Evolutionary conservation across 2,888 invertebrate species (phyloP).

Genomic region (Dicycla oo): DNA sequence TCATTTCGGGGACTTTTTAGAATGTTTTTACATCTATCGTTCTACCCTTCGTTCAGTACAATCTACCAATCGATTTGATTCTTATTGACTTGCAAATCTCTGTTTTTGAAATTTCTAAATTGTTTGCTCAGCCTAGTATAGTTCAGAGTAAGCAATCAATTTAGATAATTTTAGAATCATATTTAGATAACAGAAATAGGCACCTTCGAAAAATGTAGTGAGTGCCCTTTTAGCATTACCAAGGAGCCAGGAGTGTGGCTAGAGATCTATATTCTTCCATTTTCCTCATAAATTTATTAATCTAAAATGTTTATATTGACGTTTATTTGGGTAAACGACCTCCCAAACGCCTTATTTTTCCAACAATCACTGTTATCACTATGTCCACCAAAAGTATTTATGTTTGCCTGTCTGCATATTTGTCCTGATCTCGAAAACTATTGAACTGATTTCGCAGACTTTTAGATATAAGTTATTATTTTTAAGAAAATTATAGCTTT

Average conservation of each 20-base stretch:
- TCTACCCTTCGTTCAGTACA: neutral
- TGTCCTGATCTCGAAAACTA: slow-evolving; percentile 53
- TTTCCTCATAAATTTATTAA: neutral
- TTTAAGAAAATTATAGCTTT: neutral
- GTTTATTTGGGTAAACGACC: slow-evolving; percentile 50
- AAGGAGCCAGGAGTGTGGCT: neutral
- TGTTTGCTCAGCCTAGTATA: neutral
- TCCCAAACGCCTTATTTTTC: slow-evolving; percentile 61
- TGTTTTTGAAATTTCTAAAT: neutral
- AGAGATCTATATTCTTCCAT: neutral
- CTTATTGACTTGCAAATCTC: neutral
- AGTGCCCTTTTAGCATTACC: no score
- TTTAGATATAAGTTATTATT: neutral
- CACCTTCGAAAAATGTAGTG: no score
- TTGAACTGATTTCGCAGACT: slow-evolving; percentile 42
- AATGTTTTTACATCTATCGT: neutral
- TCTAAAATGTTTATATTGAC: slow-evolving; percentile 17
- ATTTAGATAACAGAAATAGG: no score
- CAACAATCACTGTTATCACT: slow-evolving; percentile 60
- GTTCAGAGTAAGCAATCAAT: no score
- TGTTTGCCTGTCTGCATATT: slow-evolving; percentile 55
- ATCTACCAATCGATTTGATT: neutral
- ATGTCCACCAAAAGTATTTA: slow-evolving; percentile 44
- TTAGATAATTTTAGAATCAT: no score
- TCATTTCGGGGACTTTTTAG: no score